Conservation (phyloP, 2,113 vertebrate genomes). For the Ardeotis arabs region DNA sequence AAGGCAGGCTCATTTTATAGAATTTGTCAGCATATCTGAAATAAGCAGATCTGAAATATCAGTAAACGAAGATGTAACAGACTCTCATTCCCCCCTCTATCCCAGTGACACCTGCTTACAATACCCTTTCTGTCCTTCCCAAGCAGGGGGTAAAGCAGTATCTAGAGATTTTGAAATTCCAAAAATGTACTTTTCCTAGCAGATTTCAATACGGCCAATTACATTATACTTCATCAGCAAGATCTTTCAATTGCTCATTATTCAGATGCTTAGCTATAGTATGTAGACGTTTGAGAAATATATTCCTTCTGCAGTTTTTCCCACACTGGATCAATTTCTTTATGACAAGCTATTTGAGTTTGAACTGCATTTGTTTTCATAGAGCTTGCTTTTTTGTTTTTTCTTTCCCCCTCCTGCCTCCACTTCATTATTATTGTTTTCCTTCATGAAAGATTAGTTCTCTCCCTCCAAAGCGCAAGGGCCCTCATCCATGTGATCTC, state of each 20-base stretch:
- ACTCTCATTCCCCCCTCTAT: background rate
- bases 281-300: background rate
- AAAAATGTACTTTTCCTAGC: background rate
- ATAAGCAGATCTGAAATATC: background rate
- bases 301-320: background rate
- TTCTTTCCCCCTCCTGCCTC: rapidly evolving
- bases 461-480: background rate
- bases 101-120: background rate
- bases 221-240: background rate
- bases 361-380: background rate
- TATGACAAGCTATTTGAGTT: background rate
- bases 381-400: background rate
- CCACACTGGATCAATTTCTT: background rate
- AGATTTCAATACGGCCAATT: background rate
- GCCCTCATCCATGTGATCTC: background rate
- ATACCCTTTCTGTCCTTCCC: background rate
- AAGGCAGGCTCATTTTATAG: background rate
- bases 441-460: no score
- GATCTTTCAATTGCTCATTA: background rate
- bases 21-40: background rate
- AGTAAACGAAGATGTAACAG: background rate
- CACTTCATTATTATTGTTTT: background rate
- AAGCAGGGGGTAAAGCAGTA: background rate
- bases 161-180: background rate
- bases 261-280: background rate